phyloP scores from a whole-genome alignment of 1,140 invertebrate genomes.

The Phortica variegata region DNA sequence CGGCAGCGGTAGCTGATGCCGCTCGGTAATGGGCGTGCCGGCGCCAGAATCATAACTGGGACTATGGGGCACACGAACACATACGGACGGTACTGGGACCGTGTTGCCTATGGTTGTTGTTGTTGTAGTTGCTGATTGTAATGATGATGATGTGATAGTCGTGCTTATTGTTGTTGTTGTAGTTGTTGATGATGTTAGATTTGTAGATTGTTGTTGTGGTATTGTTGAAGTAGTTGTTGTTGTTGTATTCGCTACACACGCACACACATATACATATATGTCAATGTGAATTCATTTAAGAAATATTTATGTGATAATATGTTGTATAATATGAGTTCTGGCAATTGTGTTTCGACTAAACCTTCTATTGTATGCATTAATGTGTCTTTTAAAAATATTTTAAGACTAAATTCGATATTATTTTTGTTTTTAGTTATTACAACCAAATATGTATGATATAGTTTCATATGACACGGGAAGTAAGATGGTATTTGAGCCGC shows the following conservation, averaged over 20 bases:
- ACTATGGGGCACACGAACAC: constrained; percentile 57
- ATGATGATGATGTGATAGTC: constrained; percentile 43
- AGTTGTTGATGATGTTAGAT: constrained; percentile 25
- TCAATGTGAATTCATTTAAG: too few relatives aligned
- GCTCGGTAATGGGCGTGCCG: constrained; percentile 32
- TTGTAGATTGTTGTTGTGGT: constrained; percentile 39
- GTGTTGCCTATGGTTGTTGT: constrained; percentile 24
- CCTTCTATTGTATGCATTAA: not conserved
- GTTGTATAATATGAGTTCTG: too few relatives aligned
- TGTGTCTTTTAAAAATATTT: constrained; percentile 7
- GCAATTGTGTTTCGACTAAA: too few relatives aligned
- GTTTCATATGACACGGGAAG: too few relatives aligned
- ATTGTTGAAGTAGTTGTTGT: constrained; percentile 35
- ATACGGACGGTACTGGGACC: constrained; percentile 55
- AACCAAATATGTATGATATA: too few relatives aligned
- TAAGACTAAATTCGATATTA: too few relatives aligned
- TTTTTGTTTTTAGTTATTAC: too few relatives aligned
- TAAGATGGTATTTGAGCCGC: too few relatives aligned
- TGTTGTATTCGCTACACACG: constrained; percentile 37
- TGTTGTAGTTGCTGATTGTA: constrained; percentile 33
- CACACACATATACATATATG: constrained; percentile 15
- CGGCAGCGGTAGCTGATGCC: constrained; percentile 20
- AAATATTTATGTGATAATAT: too few relatives aligned
- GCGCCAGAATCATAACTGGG: constrained; percentile 47
- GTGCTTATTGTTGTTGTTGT: constrained; percentile 34